Evolutionary conservation across 2,113 vertebrate genomes (phyloP), one percentile per base, ranked within the genome.

Genomic region (Kryptolebias marmoratus): DNA sequence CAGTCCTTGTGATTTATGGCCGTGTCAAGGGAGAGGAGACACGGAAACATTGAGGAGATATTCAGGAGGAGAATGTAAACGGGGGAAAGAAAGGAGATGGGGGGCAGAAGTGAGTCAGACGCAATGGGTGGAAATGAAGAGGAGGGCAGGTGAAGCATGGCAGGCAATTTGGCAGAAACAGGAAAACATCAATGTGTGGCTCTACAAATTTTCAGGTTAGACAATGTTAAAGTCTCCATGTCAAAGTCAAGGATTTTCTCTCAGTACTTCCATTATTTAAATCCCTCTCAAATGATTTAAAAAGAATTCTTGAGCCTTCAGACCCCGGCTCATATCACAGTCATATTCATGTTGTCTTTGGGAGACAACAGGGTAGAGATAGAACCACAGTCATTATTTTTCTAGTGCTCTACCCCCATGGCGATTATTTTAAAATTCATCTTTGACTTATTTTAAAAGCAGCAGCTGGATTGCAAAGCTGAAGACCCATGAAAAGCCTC

Each of bases 1-100:
- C 80, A 74, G 70, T 82, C 76, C 69, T 39, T 0, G 73, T 93
- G 92, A 93, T 92, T 93, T 93, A 93, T 93, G 88, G 82, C 73
- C 31, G 64, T 87, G 92, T 90, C 89, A 85, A 52, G 54, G 78
- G 65, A 71, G 78, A 32, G 61, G 67, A 84, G 73, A 75, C 71
- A 31, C 10, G 12, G 70, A 82, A 75, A 64, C 63, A 60, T 56
- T 54, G 39, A 64, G 5, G 53, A 86, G 74, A 89, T 74, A 71
- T 77, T 66, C 56, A 62, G 10, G 64, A 70, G 28, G 70, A 68
- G 67, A 32, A 61, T 14, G 45, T 18, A 16, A 42, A 18, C 22
- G 53, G 36, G 59, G 48, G 5, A 14, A 68, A 5, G 44, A 47
- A n/a, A 47, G 62, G n/a, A 28, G 45, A 15, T 16, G 44, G 31